Base-by-base conservation (phyloP, 2,888 invertebrate genomes). In the Drosophila phalerata region DNA sequence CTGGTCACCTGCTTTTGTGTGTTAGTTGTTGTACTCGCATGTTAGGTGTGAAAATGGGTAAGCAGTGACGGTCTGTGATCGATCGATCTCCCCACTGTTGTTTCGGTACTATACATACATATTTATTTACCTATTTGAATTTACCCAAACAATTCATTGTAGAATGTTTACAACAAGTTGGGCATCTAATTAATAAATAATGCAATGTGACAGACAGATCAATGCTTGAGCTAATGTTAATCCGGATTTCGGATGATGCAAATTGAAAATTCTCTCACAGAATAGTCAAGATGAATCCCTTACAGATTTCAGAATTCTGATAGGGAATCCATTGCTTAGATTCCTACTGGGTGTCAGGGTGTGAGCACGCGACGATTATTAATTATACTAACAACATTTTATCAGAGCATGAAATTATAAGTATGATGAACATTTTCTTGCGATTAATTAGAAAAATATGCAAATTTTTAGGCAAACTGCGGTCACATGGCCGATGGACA, bases 401-500 rank as follows among this genome's bases (percentile, higher is more conserved):
- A 88, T 85, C 85, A 71, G 56, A 32, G 56, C 34, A 55, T 53
- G 42, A 56, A 56, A 62, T 17, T 37, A 42, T 47, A 22, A 3
- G 4, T 22, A 57, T 19, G 74, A 57, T 19, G 74, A 81, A 74
- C 22, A 84, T 72, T 80, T 82, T 80, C 77, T 70, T 78, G 86
- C 88, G 90, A 91, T 90, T 90, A 90, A 91, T 90, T 90, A 85
- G 83, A 88, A 85, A 91, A 90, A 84, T 90, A 90, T 90, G 90
- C 91, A 90, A 90, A 90, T 91, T 89, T 75, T 56, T 28, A 40
- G 47, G 47, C 28, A 43, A 53, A 61, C 58, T 49, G 47, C 53
- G 75, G 76, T 73, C 77, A 68, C 66, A 79, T 62, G 73, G 65
- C 69, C 77, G 37, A 40, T 40, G 77, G 86, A 81, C 87, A 87